These are phyloP conservation scores for Thalassoma bifasciatum DNA, from an alignment of 2,113 vertebrate genomes.

Conservation along the genomic window DNA sequence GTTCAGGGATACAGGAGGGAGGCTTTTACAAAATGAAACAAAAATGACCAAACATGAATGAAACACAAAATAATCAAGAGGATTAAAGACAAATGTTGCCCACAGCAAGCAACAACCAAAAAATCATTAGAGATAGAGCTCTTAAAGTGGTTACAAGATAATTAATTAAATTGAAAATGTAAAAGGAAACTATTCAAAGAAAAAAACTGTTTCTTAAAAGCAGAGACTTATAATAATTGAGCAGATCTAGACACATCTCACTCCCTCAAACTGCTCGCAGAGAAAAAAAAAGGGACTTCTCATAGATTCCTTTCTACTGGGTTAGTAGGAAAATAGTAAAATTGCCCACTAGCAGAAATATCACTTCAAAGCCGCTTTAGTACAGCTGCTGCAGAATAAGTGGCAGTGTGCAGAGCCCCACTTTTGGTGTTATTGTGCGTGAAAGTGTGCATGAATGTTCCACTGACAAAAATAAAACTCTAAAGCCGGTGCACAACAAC, in stretches of 20 bases:
- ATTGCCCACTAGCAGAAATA: constrained; percentile 42
- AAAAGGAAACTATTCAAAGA: not conserved
- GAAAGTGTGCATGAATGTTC: constrained; percentile 29
- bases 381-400: constrained; percentile 43
- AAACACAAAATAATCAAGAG: no score
- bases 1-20: no score
- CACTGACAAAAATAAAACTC: constrained; percentile 22
- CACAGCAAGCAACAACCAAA: not conserved
- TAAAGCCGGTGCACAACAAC: not conserved
- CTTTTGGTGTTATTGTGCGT: constrained; percentile 31
- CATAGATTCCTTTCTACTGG: constrained; percentile 23
- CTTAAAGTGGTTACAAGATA: not conserved
- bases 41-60: no score
- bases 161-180: not conserved
- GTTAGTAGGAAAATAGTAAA: constrained; percentile 28
- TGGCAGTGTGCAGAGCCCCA: constrained; percentile 23
- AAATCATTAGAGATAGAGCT: not conserved
- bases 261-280: constrained; percentile 12
- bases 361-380: constrained; percentile 49
- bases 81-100: not conserved
- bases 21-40: no score
- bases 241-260: not conserved
- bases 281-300: constrained; percentile 26
- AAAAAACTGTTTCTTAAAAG: not conserved
- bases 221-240: constrained; percentile 9